These are phyloP conservation scores for Caenorhabditis sp. DNA, from an alignment of 2,888 invertebrate genomes.

Conservation along the genomic window DNA sequence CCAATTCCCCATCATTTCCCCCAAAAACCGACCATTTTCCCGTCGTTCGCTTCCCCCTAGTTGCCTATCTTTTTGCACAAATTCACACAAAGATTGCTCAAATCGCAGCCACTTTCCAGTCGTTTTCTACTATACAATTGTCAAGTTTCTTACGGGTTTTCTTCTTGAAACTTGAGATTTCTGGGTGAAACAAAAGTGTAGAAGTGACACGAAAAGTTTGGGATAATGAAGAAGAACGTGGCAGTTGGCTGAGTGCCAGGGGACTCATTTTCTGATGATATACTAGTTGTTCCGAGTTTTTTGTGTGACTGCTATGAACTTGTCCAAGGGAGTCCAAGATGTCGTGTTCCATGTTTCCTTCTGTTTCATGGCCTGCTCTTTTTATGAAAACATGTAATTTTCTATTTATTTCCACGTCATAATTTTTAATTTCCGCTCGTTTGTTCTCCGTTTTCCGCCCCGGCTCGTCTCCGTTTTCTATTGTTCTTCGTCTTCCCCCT, in stretches of 20 bases:
- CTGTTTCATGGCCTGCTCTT: background rate
- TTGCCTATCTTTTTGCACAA: slow-evolving; percentile 6
- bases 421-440: slow-evolving; percentile 19
- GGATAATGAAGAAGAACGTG: slow-evolving; percentile 9
- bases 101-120: slow-evolving; percentile 16
- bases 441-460: background rate
- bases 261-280: background rate
- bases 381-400: slow-evolving; percentile 9
- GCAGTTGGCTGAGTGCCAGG: slow-evolving; percentile 15
- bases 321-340: too few species aligned
- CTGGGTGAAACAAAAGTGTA: background rate
- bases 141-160: too few species aligned
- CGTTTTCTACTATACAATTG: slow-evolving; percentile 9
- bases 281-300: background rate
- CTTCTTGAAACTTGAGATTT: slow-evolving; percentile 1
- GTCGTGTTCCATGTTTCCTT: too few species aligned
- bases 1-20: background rate
- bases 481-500: slow-evolving; percentile 1
- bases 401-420: slow-evolving; percentile 23
- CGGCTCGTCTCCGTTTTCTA: background rate
- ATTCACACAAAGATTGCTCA: slow-evolving; percentile 5
- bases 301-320: background rate
- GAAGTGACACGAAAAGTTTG: slow-evolving; percentile 3
- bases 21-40: background rate
- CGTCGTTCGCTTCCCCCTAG: background rate